Percentiles rank a stretch among this genome's conserved stretches.
phyloP scores from a whole-genome alignment of 1,140 invertebrate species.

The Papilio aristodemus region DNA sequence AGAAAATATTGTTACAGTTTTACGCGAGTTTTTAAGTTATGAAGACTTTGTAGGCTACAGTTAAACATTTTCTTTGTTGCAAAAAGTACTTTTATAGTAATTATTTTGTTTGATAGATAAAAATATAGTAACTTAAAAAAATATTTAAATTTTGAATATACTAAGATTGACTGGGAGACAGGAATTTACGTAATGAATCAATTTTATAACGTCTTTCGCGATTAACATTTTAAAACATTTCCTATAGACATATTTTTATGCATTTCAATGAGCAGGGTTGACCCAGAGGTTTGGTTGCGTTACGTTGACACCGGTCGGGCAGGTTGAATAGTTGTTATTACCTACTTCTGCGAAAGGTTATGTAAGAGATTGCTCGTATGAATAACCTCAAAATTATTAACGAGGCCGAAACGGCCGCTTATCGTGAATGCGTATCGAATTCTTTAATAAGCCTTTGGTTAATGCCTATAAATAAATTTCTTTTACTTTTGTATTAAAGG shows the following conservation, averaged over 20 bases:
- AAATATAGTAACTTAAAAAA: not conserved
- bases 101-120: not conserved
- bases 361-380: not conserved
- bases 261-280: not conserved
- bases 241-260: not conserved
- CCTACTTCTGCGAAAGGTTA: constrained; percentile 23
- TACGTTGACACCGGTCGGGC: not conserved
- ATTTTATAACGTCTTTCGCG: not conserved
- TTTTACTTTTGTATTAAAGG: too few species aligned
- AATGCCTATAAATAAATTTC: not conserved
- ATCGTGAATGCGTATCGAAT: not conserved
- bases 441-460: not conserved
- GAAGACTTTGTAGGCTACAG: not conserved
- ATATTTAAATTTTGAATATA: not conserved
- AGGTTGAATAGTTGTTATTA: constrained; percentile 12
- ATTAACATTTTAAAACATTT: not conserved
- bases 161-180: not conserved
- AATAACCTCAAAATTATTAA: constrained; percentile 25
- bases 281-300: not conserved
- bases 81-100: not conserved
- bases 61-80: not conserved
- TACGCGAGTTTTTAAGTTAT: not conserved
- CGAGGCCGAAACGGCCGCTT: constrained; percentile 1
- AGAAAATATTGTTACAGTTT: constrained; percentile 1
- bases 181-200: not conserved